These are phyloP conservation scores for Chrysaora quinquecirrha DNA, from an alignment of 30 jellyfish, hydroid and myxozoan species.

Conservation along the genomic window DNA sequence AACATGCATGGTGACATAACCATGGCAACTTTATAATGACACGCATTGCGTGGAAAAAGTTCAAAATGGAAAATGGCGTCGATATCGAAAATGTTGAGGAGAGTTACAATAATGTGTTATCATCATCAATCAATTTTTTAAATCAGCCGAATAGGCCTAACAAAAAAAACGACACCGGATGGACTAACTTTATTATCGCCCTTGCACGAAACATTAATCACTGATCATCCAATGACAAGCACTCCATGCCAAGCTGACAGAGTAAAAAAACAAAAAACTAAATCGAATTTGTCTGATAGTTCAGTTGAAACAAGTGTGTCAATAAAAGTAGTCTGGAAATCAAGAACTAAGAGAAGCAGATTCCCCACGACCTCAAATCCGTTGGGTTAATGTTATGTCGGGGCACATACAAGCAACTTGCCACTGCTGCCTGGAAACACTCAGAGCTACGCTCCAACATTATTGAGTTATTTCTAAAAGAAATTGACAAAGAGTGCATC, in stretches of 20 bases:
- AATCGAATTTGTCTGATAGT: not conserved
- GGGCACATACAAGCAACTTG: constrained; percentile 54
- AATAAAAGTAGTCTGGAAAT: constrained; percentile 16
- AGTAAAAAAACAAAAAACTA: not conserved
- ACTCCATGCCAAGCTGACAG: constrained; percentile 1
- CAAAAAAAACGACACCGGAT: not conserved
- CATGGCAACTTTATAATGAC: not conserved
- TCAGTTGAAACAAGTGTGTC: constrained; percentile 8
- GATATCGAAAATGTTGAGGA: not conserved
- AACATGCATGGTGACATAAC: not conserved
- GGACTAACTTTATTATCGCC: not conserved
- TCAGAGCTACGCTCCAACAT: constrained; percentile 11
- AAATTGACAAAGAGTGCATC: constrained; percentile 35
- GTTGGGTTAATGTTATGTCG: constrained; percentile 30
- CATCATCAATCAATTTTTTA: not conserved
- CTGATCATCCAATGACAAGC: not conserved
- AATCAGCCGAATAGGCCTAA: not conserved
- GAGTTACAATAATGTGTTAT: not conserved
- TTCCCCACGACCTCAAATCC: constrained; percentile 21
- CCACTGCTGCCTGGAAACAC: constrained; percentile 48
- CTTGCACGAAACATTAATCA: not conserved
- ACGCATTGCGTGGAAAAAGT: too few species aligned
- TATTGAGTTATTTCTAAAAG: constrained; percentile 16
- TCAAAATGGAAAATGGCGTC: not conserved
- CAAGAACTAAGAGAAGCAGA: not conserved